A percentile compares a stretch with the other conserved stretches of the same genome.
phyloP scores from a whole-genome alignment of 2,797 vertebrate species.

The Gallinago nigripennis region DNA sequence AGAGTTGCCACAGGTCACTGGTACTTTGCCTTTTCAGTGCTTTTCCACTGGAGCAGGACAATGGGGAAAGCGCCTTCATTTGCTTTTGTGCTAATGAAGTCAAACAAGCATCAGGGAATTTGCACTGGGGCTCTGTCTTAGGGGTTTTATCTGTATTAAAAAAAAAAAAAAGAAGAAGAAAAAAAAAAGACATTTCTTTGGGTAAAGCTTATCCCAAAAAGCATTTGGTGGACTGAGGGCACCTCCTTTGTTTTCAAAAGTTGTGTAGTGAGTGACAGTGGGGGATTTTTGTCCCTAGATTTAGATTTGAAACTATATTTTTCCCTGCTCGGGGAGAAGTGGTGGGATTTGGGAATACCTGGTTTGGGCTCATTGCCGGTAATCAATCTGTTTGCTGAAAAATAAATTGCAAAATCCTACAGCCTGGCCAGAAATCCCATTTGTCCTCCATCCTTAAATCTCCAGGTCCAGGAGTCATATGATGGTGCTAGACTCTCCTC shows the following conservation, averaged over 20 bases:
- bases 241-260: not conserved
- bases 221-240: not conserved
- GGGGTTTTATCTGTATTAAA: not conserved
- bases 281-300: not conserved
- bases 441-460: not conserved
- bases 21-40: conserved; percentile 39
- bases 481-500: not conserved
- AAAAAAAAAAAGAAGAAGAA: not conserved
- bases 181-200: not conserved
- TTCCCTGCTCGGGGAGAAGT: not conserved
- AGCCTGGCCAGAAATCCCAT: not conserved
- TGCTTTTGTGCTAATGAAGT: conserved; percentile 60
- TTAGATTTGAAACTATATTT: not conserved
- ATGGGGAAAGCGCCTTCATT: conserved; percentile 39
- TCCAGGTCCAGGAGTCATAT: not conserved
- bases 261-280: not conserved
- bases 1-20: conserved; percentile 54
- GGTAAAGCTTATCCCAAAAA: conserved; percentile 30
- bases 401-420: not conserved
- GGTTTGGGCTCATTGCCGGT: not conserved
- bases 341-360: not conserved
- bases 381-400: not conserved
- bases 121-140: conserved; percentile 15
- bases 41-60: conserved; percentile 32
- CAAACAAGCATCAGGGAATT: conserved; percentile 57